Evolutionary conservation across 2,797 vertebrate species (phyloP), one percentile per base, ranked within the genome.

Genomic region (Anguilla megastoma): DNA sequence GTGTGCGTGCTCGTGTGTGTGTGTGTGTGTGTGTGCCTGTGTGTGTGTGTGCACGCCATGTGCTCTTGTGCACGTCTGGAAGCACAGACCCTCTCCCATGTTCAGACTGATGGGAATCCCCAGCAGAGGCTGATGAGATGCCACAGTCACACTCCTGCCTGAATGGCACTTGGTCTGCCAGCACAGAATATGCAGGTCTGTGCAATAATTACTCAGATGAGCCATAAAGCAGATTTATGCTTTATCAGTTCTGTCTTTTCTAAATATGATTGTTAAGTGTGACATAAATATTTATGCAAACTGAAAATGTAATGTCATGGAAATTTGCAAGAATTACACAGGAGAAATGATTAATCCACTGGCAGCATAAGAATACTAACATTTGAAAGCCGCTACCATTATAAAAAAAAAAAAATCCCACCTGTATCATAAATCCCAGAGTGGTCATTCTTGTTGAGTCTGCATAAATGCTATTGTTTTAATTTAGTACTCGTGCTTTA

Each of bases 161-260:
- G 86, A 52, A 86, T 87, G 30, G 27, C 16, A 80, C 71, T 2
- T 80, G 33, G 52, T 66, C 24, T 58, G 48, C 71, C 69, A 56
- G 85, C 45, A 52, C 24, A 74, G 63, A 5, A 86, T 63, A 86
- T 86, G 66, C 74, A 80, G 85, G 45, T 74, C 21, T 71, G 21
- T 71, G 74, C 69, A 86, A 74, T 86, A 86, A 86, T 74, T 86
- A 86, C 85, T 74, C 85, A 71, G 66, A 86, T 30, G 85, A 66
- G 63, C 85, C 66, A 30, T 86, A 74, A 86, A 86, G n/a, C 50
- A 86, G 85, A 74, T 71, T 71, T 86, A 86, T 50, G 63, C 66
- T 30, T 48, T 86, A 41, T 86, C 85, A 50, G 16, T 69, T 71
- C 85, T 71, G 63, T 74, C 85, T 86, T 36, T 21, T 74, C 36